These are phyloP conservation scores for Alauda arvensis DNA, from an alignment of 2,797 vertebrate genomes.

Conservation along the genomic window DNA sequence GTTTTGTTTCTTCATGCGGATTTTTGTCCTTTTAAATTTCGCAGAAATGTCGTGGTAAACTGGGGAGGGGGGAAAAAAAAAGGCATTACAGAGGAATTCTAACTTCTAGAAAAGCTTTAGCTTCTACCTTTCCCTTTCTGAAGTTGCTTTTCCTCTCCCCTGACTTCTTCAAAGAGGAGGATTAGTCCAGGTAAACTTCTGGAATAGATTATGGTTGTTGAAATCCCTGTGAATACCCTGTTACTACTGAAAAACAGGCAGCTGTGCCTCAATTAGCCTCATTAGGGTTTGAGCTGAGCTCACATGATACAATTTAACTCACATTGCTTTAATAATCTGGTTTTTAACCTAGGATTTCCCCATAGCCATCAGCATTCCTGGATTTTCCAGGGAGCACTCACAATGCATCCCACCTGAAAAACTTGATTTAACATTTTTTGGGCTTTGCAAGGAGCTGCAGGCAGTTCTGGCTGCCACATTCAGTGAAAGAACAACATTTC, in stretches of 20 bases:
- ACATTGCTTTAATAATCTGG: not conserved
- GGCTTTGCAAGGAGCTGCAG: not conserved
- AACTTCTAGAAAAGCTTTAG: not conserved
- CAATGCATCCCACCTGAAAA: not conserved
- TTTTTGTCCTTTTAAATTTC: slow-evolving; percentile 80
- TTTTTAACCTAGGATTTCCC: not conserved
- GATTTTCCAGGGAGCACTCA: not conserved
- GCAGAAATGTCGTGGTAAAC: slow-evolving; percentile 86
- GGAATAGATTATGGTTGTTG: not conserved
- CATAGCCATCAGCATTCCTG: not conserved
- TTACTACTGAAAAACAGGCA: not conserved
- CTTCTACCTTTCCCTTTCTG: not conserved
- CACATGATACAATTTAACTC: not conserved
- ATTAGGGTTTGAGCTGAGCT: not conserved
- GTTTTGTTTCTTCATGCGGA: slow-evolving; percentile 86
- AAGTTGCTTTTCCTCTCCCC: not conserved
- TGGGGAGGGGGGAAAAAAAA: slow-evolving; percentile 19
- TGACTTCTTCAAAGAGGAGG: not conserved
- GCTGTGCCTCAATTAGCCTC: not conserved
- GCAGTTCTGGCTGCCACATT: not conserved
- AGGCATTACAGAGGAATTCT: not conserved
- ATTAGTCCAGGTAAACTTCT: not conserved
- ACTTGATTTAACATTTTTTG: not conserved
- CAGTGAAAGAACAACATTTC: not conserved
- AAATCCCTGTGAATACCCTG: not conserved